These are phyloP conservation scores for Eira barbara DNA, from an alignment of 2,113 vertebrate species.

Conservation along the genomic window DNA sequence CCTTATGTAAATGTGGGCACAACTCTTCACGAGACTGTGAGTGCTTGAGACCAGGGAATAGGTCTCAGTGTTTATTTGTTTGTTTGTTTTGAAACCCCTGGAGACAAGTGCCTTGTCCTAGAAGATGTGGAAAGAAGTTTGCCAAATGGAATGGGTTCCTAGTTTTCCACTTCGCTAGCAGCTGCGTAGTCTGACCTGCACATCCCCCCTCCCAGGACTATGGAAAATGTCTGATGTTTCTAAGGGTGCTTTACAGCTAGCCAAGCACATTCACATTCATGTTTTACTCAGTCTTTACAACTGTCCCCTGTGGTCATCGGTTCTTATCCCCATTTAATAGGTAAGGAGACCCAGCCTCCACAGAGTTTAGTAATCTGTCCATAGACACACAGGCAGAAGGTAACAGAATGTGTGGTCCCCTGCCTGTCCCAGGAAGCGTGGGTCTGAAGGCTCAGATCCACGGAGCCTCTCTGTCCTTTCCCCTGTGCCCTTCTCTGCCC, in stretches of 20 bases:
- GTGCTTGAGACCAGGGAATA: background rate
- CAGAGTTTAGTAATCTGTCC: background rate
- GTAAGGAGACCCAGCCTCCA: background rate
- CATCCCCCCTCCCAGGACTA: background rate
- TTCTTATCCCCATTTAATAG: background rate
- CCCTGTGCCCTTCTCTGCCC: background rate
- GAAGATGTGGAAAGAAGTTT: background rate
- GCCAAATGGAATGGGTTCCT: background rate
- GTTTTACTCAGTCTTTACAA: background rate
- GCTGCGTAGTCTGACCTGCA: background rate
- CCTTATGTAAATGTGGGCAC: background rate
- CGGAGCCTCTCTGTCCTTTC: background rate
- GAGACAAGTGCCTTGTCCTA: background rate
- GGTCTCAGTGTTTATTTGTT: background rate
- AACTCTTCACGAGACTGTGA: background rate
- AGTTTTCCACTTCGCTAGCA: background rate
- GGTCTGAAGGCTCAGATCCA: background rate
- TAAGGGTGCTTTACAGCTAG: background rate
- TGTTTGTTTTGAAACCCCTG: background rate
- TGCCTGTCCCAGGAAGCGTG: background rate
- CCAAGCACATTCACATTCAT: background rate
- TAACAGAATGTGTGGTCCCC: accelerated
- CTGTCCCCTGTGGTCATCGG: background rate
- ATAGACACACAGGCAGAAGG: background rate
- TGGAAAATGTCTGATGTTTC: background rate